Evolutionary conservation across 2,888 invertebrate genomes (phyloP), one percentile per base, ranked within the genome.

Genomic region (Opisthograptis luteolata): DNA sequence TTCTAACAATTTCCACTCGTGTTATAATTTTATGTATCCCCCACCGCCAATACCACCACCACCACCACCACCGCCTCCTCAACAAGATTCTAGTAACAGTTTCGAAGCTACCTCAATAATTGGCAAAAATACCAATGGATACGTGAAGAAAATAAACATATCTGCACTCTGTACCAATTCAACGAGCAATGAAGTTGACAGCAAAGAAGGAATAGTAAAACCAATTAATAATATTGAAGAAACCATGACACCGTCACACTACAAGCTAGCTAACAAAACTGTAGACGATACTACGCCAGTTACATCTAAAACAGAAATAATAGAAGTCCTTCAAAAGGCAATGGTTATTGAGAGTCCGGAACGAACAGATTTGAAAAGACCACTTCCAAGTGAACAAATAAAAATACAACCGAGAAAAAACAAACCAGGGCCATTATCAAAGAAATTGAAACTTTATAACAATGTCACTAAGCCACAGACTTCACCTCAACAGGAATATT

Each of bases 401-500:
- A 7, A 37, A 42, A 10, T 15, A 5, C 12, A 10, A 9, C 12
- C 14, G 14, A 27, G 19, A 9, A 35, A 19, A 8, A 35, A 25
- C 6, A 54, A 31, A 43, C 43, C 56, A n/a, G 45, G 55, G 10
- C 55, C 55, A 6, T 10, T 53, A 17, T 55, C 60, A 12, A 55
- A 55, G 32, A 55, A 49, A 47, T 12, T n/a, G 3, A 49, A 42
- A 25, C 6, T 40, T 0, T n/a, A n/a, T n/a, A 14, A 24, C 10
- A 4, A 31, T 17, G 19, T n/a, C 6, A 35, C 37, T n/a, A n/a
- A 9, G n/a, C 12, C 8, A 4, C 7, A 12, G 13, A 27, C 37
- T 32, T 4, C 6, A 31, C 10, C 34, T 1, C 24, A 12, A 20
- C 20, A 51, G 12, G 70, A 64, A 10, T 84, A 86, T 60, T 84